A percentile compares a stretch with the other conserved stretches of the same genome.
phyloP scores from a whole-genome alignment of 1,140 invertebrate genomes.

The Acromyrmex echinatior region DNA sequence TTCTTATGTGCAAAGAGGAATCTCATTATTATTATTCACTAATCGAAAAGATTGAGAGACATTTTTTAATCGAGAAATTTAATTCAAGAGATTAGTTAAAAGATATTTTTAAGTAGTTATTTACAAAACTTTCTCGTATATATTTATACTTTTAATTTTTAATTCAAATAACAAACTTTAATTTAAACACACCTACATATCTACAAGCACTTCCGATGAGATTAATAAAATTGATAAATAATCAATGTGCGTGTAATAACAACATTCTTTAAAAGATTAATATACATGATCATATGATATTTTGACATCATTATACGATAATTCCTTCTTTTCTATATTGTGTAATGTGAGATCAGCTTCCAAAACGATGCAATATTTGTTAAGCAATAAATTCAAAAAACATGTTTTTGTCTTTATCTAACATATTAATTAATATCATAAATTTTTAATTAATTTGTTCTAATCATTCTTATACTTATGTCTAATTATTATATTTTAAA shows the following conservation, averaged over 20 bases:
- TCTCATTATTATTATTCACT: background rate
- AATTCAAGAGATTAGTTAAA: too few species aligned
- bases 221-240: background rate
- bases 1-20: background rate
- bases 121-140: background rate
- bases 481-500: background rate
- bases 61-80: background rate
- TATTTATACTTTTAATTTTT: background rate
- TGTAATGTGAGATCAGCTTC: background rate
- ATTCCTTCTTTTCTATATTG: background rate
- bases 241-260: background rate
- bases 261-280: background rate
- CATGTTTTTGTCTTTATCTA: background rate
- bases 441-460: background rate
- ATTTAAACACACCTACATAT: background rate
- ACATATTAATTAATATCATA: background rate
- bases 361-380: conserved; percentile 6
- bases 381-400: background rate
- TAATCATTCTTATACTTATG: background rate
- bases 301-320: background rate
- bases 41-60: background rate
- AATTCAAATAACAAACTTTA: background rate
- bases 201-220: background rate
- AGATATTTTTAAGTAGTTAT: background rate
- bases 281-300: background rate